Evolutionary conservation across 2,113 vertebrate species (phyloP).

Genomic region (Diphyllodes magnificus): DNA sequence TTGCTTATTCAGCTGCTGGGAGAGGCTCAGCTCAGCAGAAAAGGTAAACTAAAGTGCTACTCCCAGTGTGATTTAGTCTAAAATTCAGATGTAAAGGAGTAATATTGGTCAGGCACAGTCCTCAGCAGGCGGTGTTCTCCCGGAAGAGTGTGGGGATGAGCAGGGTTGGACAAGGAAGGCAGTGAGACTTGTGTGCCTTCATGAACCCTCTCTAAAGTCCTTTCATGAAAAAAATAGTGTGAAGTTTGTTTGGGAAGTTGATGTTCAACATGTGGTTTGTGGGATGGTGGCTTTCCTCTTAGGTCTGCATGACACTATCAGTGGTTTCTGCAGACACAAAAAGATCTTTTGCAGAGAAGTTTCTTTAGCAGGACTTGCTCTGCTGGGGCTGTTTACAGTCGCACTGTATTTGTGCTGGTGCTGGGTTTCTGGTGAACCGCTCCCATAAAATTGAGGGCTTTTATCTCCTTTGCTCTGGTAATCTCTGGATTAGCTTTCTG

Average conservation of each 20-base stretch:
- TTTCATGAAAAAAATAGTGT: background rate
- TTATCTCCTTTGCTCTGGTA: background rate
- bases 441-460: background rate
- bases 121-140: background rate
- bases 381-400: background rate
- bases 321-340: background rate
- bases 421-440: background rate
- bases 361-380: background rate
- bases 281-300: background rate
- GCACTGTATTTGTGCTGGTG: background rate
- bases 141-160: background rate
- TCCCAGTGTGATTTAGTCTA: background rate
- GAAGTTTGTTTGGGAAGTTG: background rate
- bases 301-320: accelerated
- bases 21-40: background rate
- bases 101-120: background rate
- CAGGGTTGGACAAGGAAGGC: background rate
- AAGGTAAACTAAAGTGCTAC: background rate
- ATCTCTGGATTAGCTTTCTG: background rate
- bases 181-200: background rate
- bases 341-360: background rate
- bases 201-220: background rate
- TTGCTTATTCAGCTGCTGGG: background rate
- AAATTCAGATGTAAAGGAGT: background rate
- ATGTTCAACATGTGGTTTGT: background rate